phyloP scores from a whole-genome alignment of 30 jellyfish, hydroid and myxozoan species.

The Rhopilema esculentum region DNA sequence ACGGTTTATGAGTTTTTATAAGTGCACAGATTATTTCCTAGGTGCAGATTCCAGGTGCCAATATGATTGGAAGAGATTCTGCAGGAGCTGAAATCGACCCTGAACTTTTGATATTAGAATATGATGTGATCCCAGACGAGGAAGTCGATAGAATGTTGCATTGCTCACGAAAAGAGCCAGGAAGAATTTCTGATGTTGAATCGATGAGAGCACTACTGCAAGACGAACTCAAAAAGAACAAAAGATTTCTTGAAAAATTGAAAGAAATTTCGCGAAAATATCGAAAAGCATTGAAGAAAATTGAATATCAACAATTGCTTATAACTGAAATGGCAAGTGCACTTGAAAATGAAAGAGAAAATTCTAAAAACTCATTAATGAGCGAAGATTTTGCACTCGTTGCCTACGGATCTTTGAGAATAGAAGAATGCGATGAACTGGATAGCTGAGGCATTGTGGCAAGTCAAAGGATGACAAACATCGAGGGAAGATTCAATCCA shows the following conservation, averaged over 20 bases:
- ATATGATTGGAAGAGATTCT: not conserved
- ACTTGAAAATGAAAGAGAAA: conserved; percentile 50
- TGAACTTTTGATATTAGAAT: conserved; percentile 28
- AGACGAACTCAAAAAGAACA: conserved; percentile 63
- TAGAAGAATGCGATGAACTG: conserved; percentile 76
- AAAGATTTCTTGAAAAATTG: conserved; percentile 59
- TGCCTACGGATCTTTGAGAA: conserved; percentile 58
- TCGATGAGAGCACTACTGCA: conserved; percentile 51
- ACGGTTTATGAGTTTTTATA: not conserved
- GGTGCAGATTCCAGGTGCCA: not conserved
- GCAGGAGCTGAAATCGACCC: not conserved
- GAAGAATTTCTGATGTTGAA: conserved; percentile 55
- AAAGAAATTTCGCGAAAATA: conserved; percentile 62
- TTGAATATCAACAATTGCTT: conserved; percentile 65
- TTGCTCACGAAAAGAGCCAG: conserved; percentile 22
- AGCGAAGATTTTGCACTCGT: conserved; percentile 70
- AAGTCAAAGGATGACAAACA: not conserved
- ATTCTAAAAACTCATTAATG: conserved; percentile 42
- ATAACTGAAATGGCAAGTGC: conserved; percentile 65
- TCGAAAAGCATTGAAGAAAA: conserved; percentile 64
- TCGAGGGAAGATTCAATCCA: not conserved
- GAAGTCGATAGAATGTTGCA: conserved; percentile 9
- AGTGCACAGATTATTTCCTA: not conserved
- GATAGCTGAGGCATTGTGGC: not conserved
- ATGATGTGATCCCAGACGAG: conserved; percentile 63